Evolutionary conservation across 2,113 vertebrate genomes (phyloP).

Genomic region (Okapia johnstoni): DNA sequence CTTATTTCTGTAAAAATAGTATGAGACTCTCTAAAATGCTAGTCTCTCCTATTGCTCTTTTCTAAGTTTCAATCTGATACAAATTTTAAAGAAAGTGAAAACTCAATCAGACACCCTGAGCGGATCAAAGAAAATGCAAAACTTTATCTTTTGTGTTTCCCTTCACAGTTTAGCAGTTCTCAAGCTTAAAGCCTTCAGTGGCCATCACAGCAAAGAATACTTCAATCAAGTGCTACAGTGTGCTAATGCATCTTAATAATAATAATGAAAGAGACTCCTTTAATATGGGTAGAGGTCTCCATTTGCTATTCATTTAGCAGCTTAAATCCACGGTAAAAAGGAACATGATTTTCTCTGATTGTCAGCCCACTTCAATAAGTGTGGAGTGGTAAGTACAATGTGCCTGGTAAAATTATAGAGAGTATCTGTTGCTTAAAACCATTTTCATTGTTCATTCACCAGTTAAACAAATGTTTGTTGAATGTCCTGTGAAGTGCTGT

Average conservation of each 20-base stretch:
- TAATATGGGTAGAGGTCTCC: background rate
- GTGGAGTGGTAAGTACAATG: background rate
- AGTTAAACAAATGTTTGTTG: background rate
- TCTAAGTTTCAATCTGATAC: constrained; percentile 38
- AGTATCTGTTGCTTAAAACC: background rate
- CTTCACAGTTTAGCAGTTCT: constrained; percentile 20
- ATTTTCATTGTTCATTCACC: background rate
- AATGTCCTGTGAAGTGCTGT: background rate
- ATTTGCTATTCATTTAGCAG: background rate
- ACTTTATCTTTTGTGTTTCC: constrained; percentile 45
- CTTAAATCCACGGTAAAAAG: background rate
- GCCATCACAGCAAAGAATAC: background rate
- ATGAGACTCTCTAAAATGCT: background rate
- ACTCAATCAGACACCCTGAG: background rate
- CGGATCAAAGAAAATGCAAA: constrained; percentile 63
- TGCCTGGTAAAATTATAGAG: background rate
- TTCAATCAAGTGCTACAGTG: background rate
- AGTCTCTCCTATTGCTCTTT: background rate
- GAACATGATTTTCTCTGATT: background rate
- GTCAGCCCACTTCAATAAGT: background rate
- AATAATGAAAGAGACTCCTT: background rate
- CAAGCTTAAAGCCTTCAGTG: background rate
- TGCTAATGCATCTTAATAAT: background rate
- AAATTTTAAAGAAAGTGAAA: constrained; percentile 34
- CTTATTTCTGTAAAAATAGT: background rate